Percentiles rank a stretch among this genome's conserved stretches.
Evolutionary conservation across 2,888 invertebrate genomes (phyloP).

Genomic region (Machimus rusticus): DNA sequence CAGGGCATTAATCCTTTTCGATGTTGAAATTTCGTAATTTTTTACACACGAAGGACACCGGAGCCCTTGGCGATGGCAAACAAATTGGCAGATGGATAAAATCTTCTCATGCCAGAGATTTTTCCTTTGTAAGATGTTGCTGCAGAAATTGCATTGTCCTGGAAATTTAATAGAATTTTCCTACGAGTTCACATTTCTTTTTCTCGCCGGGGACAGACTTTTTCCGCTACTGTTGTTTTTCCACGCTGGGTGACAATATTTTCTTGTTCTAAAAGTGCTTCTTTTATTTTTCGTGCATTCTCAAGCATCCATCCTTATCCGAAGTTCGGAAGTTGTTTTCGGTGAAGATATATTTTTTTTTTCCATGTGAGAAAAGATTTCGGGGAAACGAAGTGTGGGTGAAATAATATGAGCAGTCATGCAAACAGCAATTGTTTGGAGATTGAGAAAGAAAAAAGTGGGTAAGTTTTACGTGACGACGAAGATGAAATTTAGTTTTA

Average conservation of each 20-base stretch:
- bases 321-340: not conserved
- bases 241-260: not conserved
- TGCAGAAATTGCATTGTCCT: slow-evolving; percentile 19
- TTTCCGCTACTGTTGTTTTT: not conserved
- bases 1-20: not conserved
- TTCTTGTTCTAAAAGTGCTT: not conserved
- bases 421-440: not conserved
- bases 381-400: not conserved
- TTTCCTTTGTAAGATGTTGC: not conserved
- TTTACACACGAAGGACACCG: not conserved
- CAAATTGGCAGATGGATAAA: slow-evolving; percentile 3
- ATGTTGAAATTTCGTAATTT: slow-evolving; percentile 1
- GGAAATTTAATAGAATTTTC: slow-evolving; percentile 29
- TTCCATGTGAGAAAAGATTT: not conserved
- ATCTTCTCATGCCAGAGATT: not conserved
- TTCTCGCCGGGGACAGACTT: not conserved
- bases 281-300: not conserved
- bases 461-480: not conserved
- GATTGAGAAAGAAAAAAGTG: not conserved
- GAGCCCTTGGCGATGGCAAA: not conserved
- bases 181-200: not conserved
- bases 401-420: not conserved
- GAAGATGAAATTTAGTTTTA: not conserved
- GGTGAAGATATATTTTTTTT: not conserved
- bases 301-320: not conserved